These are phyloP conservation scores for Nomada fucata DNA, from an alignment of 2,888 invertebrate species.

Conservation along the genomic window DNA sequence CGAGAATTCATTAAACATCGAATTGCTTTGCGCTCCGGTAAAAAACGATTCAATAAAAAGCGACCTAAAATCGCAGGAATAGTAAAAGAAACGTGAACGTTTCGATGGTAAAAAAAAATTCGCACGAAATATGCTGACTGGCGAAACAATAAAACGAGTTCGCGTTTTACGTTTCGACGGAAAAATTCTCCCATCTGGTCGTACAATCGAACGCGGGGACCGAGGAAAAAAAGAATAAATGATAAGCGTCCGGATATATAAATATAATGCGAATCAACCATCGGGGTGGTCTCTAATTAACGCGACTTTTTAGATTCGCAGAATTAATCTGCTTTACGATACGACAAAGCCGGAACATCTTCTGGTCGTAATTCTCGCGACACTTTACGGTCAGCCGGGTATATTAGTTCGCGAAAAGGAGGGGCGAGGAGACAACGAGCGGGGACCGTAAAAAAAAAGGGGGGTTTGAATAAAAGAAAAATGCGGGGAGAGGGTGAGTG, in stretches of 20 bases:
- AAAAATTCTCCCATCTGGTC: not conserved
- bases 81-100: not conserved
- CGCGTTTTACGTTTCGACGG: not conserved
- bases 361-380: constrained; percentile 7
- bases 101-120: not conserved
- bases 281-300: not conserved
- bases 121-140: constrained; percentile 5
- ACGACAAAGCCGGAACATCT: not conserved
- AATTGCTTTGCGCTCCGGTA: not conserved
- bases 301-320: not conserved
- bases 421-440: not conserved
- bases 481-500: not conserved
- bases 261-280: not conserved
- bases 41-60: not conserved
- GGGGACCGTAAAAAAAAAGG: not conserved
- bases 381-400: not conserved
- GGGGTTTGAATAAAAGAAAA: constrained; percentile 11
- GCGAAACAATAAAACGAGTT: constrained; percentile 15
- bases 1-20: not conserved
- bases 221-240: too few species aligned
- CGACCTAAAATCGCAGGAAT: not conserved
- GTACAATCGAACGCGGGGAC: not conserved
- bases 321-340: not conserved
- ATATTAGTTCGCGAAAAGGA: constrained; percentile 6
- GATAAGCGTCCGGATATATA: not conserved